Evolutionary conservation across 2,113 vertebrate species (phyloP).

Genomic region (Ailurus styani): DNA sequence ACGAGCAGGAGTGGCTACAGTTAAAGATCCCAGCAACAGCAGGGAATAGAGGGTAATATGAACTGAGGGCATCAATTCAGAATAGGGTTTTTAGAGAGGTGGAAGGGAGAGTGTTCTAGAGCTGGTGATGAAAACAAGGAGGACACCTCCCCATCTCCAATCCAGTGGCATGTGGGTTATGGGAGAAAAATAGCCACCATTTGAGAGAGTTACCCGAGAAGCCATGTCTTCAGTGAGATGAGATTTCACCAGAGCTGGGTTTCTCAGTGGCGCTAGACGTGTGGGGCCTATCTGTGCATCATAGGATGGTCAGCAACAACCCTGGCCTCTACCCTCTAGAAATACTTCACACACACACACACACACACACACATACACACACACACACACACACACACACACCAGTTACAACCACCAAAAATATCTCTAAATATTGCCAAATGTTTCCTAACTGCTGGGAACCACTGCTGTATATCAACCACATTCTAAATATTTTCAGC

Average conservation of each 20-base stretch:
- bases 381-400: neutral
- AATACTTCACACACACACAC: neutral
- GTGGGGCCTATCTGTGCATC: neutral
- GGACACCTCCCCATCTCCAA: neutral
- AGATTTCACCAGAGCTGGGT: neutral
- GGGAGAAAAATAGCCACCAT: neutral
- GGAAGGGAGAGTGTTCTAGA: neutral
- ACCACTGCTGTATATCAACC: neutral
- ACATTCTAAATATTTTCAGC: neutral
- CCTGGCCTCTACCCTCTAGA: neutral
- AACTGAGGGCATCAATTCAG: neutral
- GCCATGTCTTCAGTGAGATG: neutral
- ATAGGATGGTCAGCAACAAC: neutral
- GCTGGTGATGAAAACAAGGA: neutral
- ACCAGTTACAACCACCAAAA: neutral
- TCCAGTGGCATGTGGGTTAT: accelerated
- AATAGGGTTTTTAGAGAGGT: neutral
- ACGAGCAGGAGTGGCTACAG: neutral
- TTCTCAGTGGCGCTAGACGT: neutral
- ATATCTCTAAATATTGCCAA: neutral
- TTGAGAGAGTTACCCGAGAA: neutral
- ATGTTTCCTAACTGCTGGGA: neutral
- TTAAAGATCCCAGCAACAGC: neutral
- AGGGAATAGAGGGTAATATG: neutral
- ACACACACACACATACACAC: neutral